These are phyloP conservation scores for Danaus plexippus DNA, from an alignment of 1,140 invertebrate genomes.

Conservation along the genomic window DNA sequence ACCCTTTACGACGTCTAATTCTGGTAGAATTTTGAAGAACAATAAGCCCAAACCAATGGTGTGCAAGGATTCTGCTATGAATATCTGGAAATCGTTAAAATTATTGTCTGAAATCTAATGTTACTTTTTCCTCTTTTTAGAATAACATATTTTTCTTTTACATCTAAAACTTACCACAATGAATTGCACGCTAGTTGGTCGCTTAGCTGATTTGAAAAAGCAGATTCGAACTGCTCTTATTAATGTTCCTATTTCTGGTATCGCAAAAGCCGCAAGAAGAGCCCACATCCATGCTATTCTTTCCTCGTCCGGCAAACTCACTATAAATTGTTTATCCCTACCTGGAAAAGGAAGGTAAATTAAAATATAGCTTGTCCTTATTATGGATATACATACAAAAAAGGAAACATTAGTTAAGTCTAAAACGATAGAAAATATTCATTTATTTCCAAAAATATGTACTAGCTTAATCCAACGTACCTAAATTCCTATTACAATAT, in stretches of 20 bases:
- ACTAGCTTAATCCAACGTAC: constrained; percentile 66
- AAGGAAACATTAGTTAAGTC: background rate
- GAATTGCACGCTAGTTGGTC: constrained; percentile 76
- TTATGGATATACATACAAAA: constrained; percentile 7
- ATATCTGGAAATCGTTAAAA: constrained; percentile 68
- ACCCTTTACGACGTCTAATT: constrained; percentile 92
- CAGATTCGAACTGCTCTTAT: constrained; percentile 89
- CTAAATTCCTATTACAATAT: constrained; percentile 88
- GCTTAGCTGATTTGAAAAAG: constrained; percentile 89
- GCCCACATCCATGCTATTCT: constrained; percentile 95
- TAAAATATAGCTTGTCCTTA: constrained; percentile 4
- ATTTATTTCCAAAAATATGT: too few species aligned
- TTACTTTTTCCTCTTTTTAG: too few species aligned
- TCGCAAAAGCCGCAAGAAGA: constrained; percentile 86
- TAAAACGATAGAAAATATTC: too few species aligned
- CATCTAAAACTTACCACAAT: constrained; percentile 60
- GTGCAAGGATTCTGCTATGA: constrained; percentile 89
- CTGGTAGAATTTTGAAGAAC: constrained; percentile 89
- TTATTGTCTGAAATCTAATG: constrained; percentile 1
- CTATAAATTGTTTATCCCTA: constrained; percentile 86
- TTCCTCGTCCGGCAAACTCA: constrained; percentile 84
- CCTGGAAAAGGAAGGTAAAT: constrained; percentile 69
- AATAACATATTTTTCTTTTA: background rate
- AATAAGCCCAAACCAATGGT: constrained; percentile 87
- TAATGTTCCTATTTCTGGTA: constrained; percentile 89